Evolutionary conservation across 1,140 invertebrate species (phyloP).

Genomic region (Saxidomus purpurata): DNA sequence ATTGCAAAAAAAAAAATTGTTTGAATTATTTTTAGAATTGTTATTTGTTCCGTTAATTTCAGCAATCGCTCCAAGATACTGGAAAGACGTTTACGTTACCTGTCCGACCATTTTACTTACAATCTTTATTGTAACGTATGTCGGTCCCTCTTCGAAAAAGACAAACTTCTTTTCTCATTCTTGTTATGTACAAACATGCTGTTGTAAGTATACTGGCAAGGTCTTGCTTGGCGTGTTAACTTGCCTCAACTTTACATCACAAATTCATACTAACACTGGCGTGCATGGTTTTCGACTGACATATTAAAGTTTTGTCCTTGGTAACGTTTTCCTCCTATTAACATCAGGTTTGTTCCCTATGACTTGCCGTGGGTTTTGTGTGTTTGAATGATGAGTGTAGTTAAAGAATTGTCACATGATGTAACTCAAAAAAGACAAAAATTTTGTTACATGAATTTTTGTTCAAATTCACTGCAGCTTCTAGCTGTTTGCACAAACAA

Average conservation of each 20-base stretch:
- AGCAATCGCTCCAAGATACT: conserved; percentile 85
- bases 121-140: conserved; percentile 84
- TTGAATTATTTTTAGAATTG: neutral
- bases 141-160: conserved; percentile 86
- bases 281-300: too few species aligned
- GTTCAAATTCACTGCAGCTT: neutral
- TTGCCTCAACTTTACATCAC: neutral
- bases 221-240: neutral
- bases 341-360: neutral
- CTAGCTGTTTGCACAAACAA: too few species aligned
- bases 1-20: neutral
- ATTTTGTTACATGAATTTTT: neutral
- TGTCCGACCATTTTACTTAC: conserved; percentile 86
- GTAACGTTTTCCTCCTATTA: neutral
- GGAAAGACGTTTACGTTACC: conserved; percentile 83
- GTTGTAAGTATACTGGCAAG: conserved; percentile 84
- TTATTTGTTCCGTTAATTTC: conserved; percentile 76
- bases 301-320: neutral
- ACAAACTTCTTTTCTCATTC: conserved; percentile 86
- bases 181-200: conserved; percentile 86
- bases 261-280: conserved; percentile 8
- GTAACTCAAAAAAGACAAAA: neutral
- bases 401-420: neutral
- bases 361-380: neutral
- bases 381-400: neutral